A percentile compares a stretch with the other conserved stretches of the same genome.
These are phyloP conservation scores for Urocitellus parryii DNA, from an alignment of 2,113 vertebrate species.

Conservation along the genomic window DNA sequence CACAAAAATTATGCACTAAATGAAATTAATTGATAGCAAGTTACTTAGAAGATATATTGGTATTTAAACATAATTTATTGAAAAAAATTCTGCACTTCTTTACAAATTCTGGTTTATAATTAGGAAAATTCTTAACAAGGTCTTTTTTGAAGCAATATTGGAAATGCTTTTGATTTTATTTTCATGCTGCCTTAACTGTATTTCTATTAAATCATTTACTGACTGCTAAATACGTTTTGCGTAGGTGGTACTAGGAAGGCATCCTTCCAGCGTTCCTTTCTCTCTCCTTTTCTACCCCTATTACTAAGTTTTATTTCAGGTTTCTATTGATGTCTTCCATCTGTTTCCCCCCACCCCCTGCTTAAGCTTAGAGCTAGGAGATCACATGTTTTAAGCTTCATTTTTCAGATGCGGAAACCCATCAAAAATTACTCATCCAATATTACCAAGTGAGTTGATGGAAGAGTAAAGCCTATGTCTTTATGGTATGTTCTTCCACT, in stretches of 20 bases:
- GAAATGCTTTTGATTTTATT: constrained; percentile 48
- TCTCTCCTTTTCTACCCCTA: constrained; percentile 13
- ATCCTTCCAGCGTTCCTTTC: background rate
- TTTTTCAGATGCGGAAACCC: constrained; percentile 24
- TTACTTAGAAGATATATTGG: constrained; percentile 54
- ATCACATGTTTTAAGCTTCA: background rate
- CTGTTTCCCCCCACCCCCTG: background rate
- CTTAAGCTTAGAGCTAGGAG: constrained; percentile 36
- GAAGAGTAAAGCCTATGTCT: background rate
- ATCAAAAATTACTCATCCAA: background rate
- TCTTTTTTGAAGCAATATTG: constrained; percentile 7
- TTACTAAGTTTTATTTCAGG: constrained; percentile 33
- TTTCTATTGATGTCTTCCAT: constrained; percentile 23
- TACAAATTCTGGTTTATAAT: constrained; percentile 63
- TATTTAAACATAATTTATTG: constrained; percentile 56
- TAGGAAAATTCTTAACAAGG: constrained; percentile 53
- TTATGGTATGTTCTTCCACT: constrained; percentile 25
- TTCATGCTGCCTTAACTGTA: background rate
- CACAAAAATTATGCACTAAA: constrained; percentile 17
- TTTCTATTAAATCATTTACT: constrained; percentile 54
- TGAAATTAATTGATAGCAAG: constrained; percentile 52
- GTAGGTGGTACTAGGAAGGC: background rate
- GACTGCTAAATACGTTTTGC: constrained; percentile 4
- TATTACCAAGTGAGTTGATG: background rate
- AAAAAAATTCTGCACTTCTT: background rate